phyloP scores from a whole-genome alignment of 2,888 invertebrate species.

The Drosophila flavopinicola region DNA sequence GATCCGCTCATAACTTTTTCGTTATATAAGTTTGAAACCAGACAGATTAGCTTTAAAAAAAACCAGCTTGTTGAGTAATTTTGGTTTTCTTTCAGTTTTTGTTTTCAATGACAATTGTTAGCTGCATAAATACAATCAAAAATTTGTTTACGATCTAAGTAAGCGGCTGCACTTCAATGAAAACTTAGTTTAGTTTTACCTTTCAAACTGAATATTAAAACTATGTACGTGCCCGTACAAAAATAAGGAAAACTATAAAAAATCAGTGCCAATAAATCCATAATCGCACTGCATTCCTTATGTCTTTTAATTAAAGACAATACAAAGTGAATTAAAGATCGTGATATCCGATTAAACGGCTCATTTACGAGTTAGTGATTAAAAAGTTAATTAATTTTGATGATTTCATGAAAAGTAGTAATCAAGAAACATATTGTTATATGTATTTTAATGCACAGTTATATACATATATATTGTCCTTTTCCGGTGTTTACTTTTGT shows the following conservation, averaged over 20 bases:
- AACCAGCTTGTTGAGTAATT: too few relatives aligned
- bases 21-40: too few relatives aligned
- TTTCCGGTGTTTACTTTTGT: too few relatives aligned
- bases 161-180: constrained; percentile 1
- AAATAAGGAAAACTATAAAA: constrained; percentile 14
- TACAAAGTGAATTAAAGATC: constrained; percentile 26
- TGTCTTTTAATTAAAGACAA: constrained; percentile 8
- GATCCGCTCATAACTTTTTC: too few relatives aligned
- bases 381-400: constrained; percentile 5
- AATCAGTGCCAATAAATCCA: neutral
- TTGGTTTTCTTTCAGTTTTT: too few relatives aligned
- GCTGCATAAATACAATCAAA: neutral
- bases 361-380: constrained; percentile 11
- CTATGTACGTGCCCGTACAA: constrained; percentile 2
- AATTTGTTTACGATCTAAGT: neutral
- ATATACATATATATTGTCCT: too few relatives aligned
- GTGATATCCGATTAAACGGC: constrained; percentile 1
- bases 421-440: neutral
- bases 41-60: too few relatives aligned
- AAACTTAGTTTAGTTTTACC: neutral
- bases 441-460: constrained; percentile 3
- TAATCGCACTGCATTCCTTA: constrained; percentile 4
- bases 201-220: constrained; percentile 11
- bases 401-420: neutral
- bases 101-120: neutral